Evolutionary conservation across 2,888 invertebrate species (phyloP).

Genomic region (Prosopocoilus inquinatus): DNA sequence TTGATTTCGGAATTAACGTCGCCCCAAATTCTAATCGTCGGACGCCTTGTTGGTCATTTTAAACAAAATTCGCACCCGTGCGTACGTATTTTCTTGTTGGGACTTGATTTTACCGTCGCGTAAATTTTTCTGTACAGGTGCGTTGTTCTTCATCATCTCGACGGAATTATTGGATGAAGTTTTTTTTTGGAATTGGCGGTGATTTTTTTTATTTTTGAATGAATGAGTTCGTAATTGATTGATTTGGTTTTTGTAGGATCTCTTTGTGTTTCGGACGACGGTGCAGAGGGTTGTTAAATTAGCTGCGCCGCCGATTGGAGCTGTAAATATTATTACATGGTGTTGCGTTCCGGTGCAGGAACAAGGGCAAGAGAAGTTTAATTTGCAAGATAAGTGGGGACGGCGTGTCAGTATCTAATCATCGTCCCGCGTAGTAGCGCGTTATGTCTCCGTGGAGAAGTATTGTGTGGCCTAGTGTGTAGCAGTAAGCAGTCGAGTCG

Average conservation of each 20-base stretch:
- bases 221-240: too few species aligned
- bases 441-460: conserved; percentile 15
- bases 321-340: background rate
- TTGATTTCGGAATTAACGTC: conserved; percentile 8
- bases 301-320: background rate
- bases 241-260: too few species aligned
- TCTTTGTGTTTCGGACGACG: too few species aligned
- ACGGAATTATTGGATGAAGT: too few species aligned
- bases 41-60: background rate
- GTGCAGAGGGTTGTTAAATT: too few species aligned
- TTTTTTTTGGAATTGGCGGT: too few species aligned
- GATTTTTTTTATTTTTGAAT: too few species aligned
- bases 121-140: too few species aligned
- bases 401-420: conserved; percentile 16
- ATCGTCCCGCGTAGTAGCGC: conserved; percentile 27
- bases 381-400: conserved; percentile 1
- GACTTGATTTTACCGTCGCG: background rate
- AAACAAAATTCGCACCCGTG: background rate
- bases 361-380: conserved; percentile 6
- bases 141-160: too few species aligned
- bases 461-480: conserved; percentile 10
- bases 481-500: conserved; percentile 9
- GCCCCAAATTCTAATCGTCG: background rate
- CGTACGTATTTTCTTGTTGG: conserved; percentile 14
- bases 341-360: conserved; percentile 1